These are phyloP conservation scores for Ctenochaetus hawaiiensis DNA, from an alignment of 2,797 vertebrate genomes.

Conservation along the genomic window DNA sequence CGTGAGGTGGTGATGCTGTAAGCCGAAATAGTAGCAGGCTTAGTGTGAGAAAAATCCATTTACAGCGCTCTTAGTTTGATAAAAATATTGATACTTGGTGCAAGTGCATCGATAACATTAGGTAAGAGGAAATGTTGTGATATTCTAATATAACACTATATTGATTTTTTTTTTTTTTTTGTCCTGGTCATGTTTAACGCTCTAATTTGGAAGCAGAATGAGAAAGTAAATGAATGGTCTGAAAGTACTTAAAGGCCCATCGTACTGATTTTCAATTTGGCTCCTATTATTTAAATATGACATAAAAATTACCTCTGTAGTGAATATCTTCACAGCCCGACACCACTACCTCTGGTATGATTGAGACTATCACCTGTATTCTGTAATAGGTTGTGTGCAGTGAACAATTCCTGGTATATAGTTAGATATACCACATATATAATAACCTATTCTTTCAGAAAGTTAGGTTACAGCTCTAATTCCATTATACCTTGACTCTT, in stretches of 20 bases:
- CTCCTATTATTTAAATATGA: slow-evolving; percentile 47
- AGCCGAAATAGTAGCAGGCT: slow-evolving; percentile 47
- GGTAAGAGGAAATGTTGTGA: slow-evolving; percentile 67
- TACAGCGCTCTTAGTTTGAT: slow-evolving; percentile 60
- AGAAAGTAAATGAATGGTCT: slow-evolving; percentile 54
- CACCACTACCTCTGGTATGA: background rate
- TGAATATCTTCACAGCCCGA: background rate
- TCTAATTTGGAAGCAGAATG: slow-evolving; percentile 61
- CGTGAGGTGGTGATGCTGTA: slow-evolving; percentile 44
- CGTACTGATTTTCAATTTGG: slow-evolving; percentile 60
- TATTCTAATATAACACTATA: slow-evolving; percentile 60
- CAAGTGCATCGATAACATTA: slow-evolving; percentile 59
- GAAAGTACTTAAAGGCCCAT: slow-evolving; percentile 54
- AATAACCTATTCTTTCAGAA: background rate
- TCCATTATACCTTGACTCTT: background rate
- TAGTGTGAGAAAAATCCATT: slow-evolving; percentile 69
- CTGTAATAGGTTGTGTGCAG: background rate
- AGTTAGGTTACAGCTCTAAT: background rate
- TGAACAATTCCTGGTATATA: background rate
- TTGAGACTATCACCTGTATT: background rate
- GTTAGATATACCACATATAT: background rate
- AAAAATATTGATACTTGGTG: slow-evolving; percentile 67
- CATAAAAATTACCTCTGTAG: slow-evolving; percentile 7
- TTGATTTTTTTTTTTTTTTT: slow-evolving; percentile 60
- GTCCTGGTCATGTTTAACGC: slow-evolving; percentile 56